Percentiles rank a stretch among this genome's conserved stretches.
These are phyloP conservation scores for Girardia tigrina DNA, from an alignment of 2,888 invertebrate genomes.

Conservation along the genomic window DNA sequence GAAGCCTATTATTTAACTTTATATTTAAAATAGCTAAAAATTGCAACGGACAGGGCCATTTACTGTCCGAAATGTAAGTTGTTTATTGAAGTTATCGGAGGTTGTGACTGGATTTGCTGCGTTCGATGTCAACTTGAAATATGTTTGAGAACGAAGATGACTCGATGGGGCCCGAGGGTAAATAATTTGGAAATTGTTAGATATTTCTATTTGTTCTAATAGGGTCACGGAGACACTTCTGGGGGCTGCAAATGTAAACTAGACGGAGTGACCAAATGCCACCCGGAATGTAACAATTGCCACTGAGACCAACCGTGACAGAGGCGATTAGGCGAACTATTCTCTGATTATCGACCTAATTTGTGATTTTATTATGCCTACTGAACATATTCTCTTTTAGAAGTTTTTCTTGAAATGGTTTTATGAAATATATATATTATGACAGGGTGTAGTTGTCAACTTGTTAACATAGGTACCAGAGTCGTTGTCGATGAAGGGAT, in stretches of 20 bases:
- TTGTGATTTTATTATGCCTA: no score
- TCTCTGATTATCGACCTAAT: no score
- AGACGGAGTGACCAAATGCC: background rate
- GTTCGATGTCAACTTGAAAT: background rate
- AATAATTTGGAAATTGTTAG: background rate
- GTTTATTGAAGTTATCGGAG: background rate
- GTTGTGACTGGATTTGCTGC: slow-evolving; percentile 14
- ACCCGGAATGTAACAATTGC: background rate
- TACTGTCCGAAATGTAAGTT: background rate
- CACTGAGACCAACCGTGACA: background rate
- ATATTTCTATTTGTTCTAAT: background rate
- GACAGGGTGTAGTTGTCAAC: no score
- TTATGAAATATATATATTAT: no score
- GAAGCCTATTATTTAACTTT: background rate
- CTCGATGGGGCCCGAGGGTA: background rate
- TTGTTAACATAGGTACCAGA: no score
- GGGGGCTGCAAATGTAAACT: background rate
- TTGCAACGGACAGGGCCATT: background rate
- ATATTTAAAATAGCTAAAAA: background rate
- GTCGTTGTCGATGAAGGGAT: no score
- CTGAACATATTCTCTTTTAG: no score
- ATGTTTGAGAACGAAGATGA: background rate
- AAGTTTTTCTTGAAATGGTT: no score
- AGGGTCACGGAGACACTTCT: background rate
- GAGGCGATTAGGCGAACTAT: no score